Evolutionary conservation across 2,888 invertebrate genomes (phyloP).

Genomic region (Caenorhabditis sp.): DNA sequence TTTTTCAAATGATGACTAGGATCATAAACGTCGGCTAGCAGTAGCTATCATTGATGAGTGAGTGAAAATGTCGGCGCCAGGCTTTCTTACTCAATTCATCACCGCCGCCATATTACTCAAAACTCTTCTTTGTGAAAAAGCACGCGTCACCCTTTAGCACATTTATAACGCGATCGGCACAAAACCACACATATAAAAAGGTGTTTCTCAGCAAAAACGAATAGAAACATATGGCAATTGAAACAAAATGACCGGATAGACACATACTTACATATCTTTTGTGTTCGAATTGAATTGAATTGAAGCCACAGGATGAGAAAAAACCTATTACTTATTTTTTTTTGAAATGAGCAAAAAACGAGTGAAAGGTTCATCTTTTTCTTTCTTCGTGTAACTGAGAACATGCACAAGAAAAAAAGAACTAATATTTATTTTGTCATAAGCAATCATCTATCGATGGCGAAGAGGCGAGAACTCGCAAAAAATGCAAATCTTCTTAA

Average conservation of each 20-base stretch:
- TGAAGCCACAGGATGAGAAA: background rate
- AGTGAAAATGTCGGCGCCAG: too few relatives aligned
- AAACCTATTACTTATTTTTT: background rate
- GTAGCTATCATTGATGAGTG: too few relatives aligned
- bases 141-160: constrained; percentile 1
- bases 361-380: background rate
- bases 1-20: too few relatives aligned
- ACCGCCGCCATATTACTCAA: background rate
- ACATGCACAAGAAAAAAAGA: background rate
- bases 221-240: background rate
- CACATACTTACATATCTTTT: constrained; percentile 1
- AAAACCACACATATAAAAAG: background rate
- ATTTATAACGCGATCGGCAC: background rate
- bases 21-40: too few relatives aligned
- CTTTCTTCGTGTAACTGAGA: background rate
- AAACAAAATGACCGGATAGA: background rate
- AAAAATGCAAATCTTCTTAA: constrained; percentile 1
- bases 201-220: background rate
- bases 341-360: background rate
- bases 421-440: background rate
- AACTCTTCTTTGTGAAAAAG: background rate
- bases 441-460: background rate
- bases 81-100: too few relatives aligned
- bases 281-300: background rate
- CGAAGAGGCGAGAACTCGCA: constrained; percentile 11